phyloP scores from a whole-genome alignment of 2,888 invertebrate species.

The Lypha dubia region DNA sequence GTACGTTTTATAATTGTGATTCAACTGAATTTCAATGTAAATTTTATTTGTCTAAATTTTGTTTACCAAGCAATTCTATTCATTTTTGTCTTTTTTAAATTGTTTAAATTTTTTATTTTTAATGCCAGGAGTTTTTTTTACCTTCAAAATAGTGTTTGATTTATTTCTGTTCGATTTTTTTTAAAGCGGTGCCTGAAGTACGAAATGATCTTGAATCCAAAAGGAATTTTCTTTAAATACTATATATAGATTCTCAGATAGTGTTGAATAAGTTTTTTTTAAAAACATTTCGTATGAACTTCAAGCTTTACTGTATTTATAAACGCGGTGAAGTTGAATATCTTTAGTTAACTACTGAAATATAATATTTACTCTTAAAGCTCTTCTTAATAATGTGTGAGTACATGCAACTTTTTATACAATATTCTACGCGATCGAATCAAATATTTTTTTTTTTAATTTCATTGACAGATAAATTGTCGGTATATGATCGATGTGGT shows the following conservation, averaged over 20 bases:
- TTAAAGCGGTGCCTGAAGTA: conserved; percentile 11
- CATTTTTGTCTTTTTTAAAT: conserved; percentile 22
- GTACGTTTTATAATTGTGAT: background rate
- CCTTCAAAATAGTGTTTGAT: background rate
- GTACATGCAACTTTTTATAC: no score
- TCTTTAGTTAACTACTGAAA: background rate
- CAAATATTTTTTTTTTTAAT: no score
- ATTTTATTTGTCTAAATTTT: background rate
- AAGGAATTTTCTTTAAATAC: conserved; percentile 61
- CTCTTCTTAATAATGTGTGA: background rate
- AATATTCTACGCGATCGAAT: no score
- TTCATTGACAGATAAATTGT: no score
- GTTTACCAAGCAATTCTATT: conserved; percentile 17
- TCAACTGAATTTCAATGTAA: background rate
- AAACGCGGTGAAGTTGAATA: conserved; percentile 51
- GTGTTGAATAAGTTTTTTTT: conserved; percentile 37
- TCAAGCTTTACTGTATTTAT: conserved; percentile 32
- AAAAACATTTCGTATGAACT: conserved; percentile 1
- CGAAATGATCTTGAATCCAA: conserved; percentile 45
- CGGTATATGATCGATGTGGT: no score
- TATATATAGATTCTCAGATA: conserved; percentile 1
- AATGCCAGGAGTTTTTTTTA: background rate
- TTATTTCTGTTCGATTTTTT: conserved; percentile 7
- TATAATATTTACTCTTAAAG: conserved; percentile 45
- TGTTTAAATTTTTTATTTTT: background rate